Conservation (phyloP, 2,888 invertebrate species). For the Tetragonisca angustula region DNA sequence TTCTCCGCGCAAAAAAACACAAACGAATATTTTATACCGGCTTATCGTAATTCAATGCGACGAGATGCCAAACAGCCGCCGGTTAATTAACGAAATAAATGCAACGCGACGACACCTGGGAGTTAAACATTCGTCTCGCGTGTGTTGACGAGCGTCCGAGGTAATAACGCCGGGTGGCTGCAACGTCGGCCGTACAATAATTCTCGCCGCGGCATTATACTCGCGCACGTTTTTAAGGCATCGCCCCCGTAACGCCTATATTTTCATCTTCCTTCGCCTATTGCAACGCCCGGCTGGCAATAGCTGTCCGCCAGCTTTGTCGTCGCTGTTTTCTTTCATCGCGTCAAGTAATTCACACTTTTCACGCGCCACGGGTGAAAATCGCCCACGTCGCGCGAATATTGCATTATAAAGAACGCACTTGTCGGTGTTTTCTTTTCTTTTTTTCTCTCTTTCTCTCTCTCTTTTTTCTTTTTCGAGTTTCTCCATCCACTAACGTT, state of each 20-base stretch:
- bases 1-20: too few relatives aligned
- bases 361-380: neutral
- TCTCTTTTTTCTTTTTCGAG: neutral
- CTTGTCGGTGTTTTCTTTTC: neutral
- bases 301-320: conserved; percentile 3
- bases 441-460: too few relatives aligned
- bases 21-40: too few relatives aligned
- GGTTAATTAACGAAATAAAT: too few relatives aligned
- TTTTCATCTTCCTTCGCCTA: conserved; percentile 30
- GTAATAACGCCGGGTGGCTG: conserved; percentile 61
- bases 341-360: conserved; percentile 34
- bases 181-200: conserved; percentile 60
- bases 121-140: conserved; percentile 58
- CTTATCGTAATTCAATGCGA: too few relatives aligned
- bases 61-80: too few relatives aligned
- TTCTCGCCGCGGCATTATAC: conserved; percentile 59
- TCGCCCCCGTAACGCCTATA: conserved; percentile 44
- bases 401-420: conserved; percentile 27
- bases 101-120: neutral
- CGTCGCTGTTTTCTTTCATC: conserved; percentile 22
- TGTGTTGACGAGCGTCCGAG: conserved; percentile 53
- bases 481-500: neutral
- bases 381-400: conserved; percentile 7
- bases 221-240: conserved; percentile 67
- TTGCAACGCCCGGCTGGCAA: neutral